phyloP scores from a whole-genome alignment of 30 jellyfish, hydroid and myxozoan genomes.

The Mastigias papua region DNA sequence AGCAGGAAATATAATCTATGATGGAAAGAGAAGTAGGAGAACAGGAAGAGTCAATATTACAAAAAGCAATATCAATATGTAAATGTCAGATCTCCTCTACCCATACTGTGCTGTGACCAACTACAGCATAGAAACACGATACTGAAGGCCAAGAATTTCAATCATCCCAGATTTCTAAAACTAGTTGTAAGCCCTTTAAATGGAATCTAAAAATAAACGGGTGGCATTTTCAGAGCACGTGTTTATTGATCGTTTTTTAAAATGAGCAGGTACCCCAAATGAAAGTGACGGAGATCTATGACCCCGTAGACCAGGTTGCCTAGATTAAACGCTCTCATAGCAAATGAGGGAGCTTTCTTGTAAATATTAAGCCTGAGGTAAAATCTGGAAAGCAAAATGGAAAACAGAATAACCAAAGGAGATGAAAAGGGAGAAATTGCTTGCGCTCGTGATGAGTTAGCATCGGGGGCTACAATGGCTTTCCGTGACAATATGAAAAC shows the following conservation, averaged over 20 bases:
- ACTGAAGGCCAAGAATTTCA: neutral
- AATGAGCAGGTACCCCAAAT: neutral
- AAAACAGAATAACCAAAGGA: neutral
- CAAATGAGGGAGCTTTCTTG: neutral
- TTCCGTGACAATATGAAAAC: constrained; percentile 43
- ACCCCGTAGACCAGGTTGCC: neutral
- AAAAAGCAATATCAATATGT: no score
- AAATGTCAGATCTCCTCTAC: neutral
- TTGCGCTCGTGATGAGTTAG: constrained; percentile 10
- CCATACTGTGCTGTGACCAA: neutral
- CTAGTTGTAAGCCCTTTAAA: neutral
- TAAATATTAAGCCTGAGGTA: neutral
- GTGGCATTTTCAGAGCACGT: neutral
- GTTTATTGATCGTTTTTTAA: neutral
- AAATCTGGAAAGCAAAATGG: neutral
- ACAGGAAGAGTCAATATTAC: no score
- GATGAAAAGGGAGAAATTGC: no score
- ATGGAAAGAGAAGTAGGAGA: no score
- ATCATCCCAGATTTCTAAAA: neutral
- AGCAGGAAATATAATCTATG: no score
- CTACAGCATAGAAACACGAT: neutral
- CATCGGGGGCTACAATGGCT: constrained; percentile 36
- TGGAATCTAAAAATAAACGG: constrained; percentile 3
- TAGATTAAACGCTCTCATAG: neutral
- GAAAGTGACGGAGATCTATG: neutral